Evolutionary conservation across 1,140 invertebrate species (phyloP), one percentile per base, ranked within the genome.

Genomic region (Drosophila subobscura): DNA sequence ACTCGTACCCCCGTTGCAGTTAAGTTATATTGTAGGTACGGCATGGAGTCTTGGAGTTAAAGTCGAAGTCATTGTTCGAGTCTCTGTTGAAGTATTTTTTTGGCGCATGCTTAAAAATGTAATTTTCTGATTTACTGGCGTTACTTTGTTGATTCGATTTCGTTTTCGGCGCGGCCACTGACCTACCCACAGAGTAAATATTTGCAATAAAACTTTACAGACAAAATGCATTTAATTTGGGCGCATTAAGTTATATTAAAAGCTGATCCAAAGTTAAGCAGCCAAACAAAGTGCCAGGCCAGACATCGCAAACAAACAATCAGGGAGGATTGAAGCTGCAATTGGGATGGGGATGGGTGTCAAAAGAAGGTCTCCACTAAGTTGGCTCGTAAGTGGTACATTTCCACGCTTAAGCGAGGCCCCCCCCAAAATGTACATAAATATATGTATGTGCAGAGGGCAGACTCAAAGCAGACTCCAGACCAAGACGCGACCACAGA

Each of bases 251-350:
- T 68, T 67, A 16, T 70, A 83, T 83, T 70, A 78, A 78, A 74
- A 83, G 64, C 74, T 71, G 79, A 84, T 83, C 79, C 71, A 84
- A 83, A 83, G 79, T 83, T 83, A 68, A 74, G 74, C 64, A 75
- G 70, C 55, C 65, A 78, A 74, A 71, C 58, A 70, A 79, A 79
- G 53, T 55, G 70, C 70, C 52, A 49, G 51, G 77, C 63, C 56
- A 53, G 51, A 40, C 61, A 57, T 46, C 40, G 49, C 58, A 80
- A 42, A 40, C 53, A 68, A 81, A 68, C 46, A 49, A 41, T 70
- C 33, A 25, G 25, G 27, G n/a, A 37, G 29, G 40, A 16, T 4
- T 37, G 44, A 5, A 25, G 29, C 8, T 33, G 14, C 27, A 5
- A 6, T 33, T 23, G 25, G 50, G 16, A 14, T 6, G 5, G 33